Conservation (phyloP, 2,888 invertebrate species). For the Choreutis nemorana region DNA sequence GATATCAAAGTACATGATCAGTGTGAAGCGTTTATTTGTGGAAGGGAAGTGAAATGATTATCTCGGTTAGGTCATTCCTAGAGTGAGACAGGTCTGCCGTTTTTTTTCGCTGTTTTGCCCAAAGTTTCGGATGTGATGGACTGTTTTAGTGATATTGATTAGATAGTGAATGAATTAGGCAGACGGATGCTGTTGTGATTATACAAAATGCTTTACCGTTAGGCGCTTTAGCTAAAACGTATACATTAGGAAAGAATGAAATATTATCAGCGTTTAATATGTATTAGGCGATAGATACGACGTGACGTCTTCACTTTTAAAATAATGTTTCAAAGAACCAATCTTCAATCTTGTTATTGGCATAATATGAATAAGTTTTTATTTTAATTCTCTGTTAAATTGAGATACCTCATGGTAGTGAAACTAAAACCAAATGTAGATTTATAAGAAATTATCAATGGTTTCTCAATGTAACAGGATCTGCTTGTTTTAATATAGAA, state of each 20-base stretch:
- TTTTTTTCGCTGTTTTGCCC: conserved; percentile 59
- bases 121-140: conserved; percentile 62
- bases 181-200: conserved; percentile 57
- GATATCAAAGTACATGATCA: too few species aligned
- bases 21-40: too few species aligned
- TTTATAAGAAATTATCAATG: conserved; percentile 15
- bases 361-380: too few species aligned
- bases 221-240: conserved; percentile 58
- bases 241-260: conserved; percentile 48
- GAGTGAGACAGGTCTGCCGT: conserved; percentile 57
- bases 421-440: conserved; percentile 14
- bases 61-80: conserved; percentile 35
- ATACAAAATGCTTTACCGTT: conserved; percentile 61
- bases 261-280: conserved; percentile 29
- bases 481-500: too few species aligned
- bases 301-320: conserved; percentile 39
- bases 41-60: conserved; percentile 34
- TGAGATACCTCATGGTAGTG: conserved; percentile 21
- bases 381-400: conserved; percentile 14
- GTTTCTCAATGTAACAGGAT: conserved; percentile 19
- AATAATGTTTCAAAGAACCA: conserved; percentile 38
- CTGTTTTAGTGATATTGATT: conserved; percentile 58
- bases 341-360: conserved; percentile 35
- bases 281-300: conserved; percentile 17
- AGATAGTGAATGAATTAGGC: conserved; percentile 54